Conservation (phyloP, 2,113 vertebrate genomes). For the Callipepla squamata region DNA sequence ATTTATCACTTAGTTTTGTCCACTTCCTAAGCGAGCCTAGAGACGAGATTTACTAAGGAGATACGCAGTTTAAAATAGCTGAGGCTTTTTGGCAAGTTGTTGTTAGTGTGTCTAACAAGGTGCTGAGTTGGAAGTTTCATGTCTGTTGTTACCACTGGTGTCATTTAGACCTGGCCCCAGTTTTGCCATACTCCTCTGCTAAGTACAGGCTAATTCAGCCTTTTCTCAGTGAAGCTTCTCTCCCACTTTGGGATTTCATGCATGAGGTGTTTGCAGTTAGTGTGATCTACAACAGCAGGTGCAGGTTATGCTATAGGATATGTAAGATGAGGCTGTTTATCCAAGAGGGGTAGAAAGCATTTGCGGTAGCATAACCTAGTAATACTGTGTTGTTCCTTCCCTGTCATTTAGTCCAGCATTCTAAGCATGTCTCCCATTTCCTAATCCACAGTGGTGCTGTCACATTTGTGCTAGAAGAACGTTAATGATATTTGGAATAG, state of each 20-base stretch:
- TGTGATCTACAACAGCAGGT: not conserved
- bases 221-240: not conserved
- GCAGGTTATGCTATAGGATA: not conserved
- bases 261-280: not conserved
- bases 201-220: not conserved
- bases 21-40: not conserved
- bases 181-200: not conserved
- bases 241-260: not conserved
- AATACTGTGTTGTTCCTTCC: not conserved
- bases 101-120: not conserved
- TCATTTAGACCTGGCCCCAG: not conserved
- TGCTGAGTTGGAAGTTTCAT: not conserved
- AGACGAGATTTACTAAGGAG: not conserved
- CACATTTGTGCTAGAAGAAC: conserved; percentile 24
- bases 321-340: not conserved
- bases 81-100: not conserved
- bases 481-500: conserved; percentile 27
- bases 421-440: not conserved
- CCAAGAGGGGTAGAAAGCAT: not conserved
- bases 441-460: not conserved
- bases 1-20: not conserved
- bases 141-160: not conserved
- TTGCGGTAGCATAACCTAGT: not conserved
- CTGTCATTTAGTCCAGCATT: not conserved
- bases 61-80: not conserved